phyloP scores from a whole-genome alignment of 2,888 invertebrate genomes.

The Sarcophaga rosellei region DNA sequence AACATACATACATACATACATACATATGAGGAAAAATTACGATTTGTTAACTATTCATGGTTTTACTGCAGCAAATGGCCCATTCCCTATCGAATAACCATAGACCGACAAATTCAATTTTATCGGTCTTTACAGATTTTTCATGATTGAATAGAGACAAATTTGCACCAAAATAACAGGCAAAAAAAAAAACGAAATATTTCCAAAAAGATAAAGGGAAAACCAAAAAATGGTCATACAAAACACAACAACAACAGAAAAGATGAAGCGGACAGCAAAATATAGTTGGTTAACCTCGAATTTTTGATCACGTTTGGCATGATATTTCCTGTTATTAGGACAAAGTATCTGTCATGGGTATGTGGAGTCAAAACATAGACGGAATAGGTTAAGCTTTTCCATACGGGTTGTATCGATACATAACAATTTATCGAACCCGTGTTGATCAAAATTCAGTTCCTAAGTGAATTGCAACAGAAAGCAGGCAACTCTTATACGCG shows the following conservation, averaged over 20 bases:
- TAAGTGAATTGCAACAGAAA: no score
- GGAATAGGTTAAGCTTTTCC: no score
- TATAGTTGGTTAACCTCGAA: no score
- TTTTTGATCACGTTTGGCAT: no score
- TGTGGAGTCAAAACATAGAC: no score
- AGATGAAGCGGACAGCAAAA: no score
- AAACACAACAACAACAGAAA: conserved; percentile 20
- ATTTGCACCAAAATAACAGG: conserved; percentile 1
- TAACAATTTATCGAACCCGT: no score
- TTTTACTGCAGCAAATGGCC: background rate
- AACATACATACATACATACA: background rate
- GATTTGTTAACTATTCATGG: conserved; percentile 47
- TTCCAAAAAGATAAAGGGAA: background rate
- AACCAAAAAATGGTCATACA: conserved; percentile 23
- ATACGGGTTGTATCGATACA: no score
- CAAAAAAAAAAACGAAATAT: conserved; percentile 5
- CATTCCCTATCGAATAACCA: conserved; percentile 10
- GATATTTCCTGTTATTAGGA: no score
- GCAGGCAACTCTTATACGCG: no score
- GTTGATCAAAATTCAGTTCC: no score
- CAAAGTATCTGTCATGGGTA: no score
- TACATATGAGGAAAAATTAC: background rate
- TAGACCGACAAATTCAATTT: conserved; percentile 49
- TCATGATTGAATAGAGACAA: conserved; percentile 56
- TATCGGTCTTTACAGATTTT: conserved; percentile 66